Evolutionary conservation across 2,888 invertebrate species (phyloP).

Genomic region (Villa cingulata): DNA sequence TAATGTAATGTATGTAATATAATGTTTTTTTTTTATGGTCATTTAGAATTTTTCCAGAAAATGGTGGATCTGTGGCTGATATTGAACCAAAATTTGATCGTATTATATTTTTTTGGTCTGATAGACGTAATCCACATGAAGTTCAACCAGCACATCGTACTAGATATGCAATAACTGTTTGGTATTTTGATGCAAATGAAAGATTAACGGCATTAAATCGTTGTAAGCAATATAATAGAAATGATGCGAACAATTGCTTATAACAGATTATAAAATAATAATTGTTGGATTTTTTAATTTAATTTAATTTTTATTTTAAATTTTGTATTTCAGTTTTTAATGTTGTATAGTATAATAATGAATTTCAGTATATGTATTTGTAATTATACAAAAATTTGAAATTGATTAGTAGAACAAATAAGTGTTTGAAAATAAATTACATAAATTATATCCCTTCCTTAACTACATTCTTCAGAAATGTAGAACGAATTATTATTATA

Average conservation of each 20-base stretch:
- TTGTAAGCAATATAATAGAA: constrained; percentile 17
- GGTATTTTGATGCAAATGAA: constrained; percentile 82
- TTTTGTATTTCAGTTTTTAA: no score
- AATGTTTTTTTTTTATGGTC: background rate
- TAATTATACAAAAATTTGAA: no score
- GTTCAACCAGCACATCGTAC: constrained; percentile 85
- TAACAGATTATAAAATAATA: no score
- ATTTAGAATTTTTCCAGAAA: constrained; percentile 74
- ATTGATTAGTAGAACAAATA: no score
- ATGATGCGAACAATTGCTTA: constrained; percentile 6
- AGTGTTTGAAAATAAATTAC: no score
- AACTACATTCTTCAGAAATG: no score
- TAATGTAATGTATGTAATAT: background rate
- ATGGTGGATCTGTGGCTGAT: constrained; percentile 69
- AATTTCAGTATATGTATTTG: no score
- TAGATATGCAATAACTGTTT: constrained; percentile 80
- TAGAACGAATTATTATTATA: no score
- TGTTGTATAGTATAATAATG: no score
- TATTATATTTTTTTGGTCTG: constrained; percentile 96
- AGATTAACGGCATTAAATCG: constrained; percentile 50
- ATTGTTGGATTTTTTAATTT: no score
- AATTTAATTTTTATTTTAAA: no score
- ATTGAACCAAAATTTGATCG: constrained; percentile 89
- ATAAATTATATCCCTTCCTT: no score
- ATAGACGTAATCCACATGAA: constrained; percentile 91